Conservation (phyloP, 2,113 vertebrate genomes). For the Phrynosoma blainvillii region DNA sequence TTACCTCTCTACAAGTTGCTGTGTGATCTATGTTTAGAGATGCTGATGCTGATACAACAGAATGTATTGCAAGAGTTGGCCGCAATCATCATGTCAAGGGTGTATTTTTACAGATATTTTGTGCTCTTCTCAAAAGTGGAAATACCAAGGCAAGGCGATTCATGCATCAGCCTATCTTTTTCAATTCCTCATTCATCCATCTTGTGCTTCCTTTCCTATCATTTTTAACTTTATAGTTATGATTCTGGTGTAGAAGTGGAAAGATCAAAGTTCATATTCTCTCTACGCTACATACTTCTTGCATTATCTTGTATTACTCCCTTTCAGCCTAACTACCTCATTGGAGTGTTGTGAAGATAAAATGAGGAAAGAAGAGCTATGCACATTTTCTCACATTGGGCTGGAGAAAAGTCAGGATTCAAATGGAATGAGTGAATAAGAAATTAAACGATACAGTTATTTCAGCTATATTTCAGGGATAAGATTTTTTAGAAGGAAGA, state of each 20-base stretch:
- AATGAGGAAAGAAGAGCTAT: not conserved
- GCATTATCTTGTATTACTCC: no score
- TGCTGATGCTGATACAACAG: constrained; percentile 18
- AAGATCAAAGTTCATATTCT: not conserved
- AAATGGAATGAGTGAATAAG: not conserved
- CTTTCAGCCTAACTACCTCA: not conserved
- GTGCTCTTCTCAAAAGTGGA: not conserved
- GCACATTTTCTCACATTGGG: not conserved
- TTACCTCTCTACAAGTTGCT: constrained; percentile 35
- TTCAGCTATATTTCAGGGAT: not conserved
- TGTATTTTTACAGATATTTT: not conserved
- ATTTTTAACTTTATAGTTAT: not conserved
- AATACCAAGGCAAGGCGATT: not conserved
- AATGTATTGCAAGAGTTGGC: not conserved
- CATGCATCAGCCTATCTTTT: not conserved
- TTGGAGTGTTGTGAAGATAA: not conserved
- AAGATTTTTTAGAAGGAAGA: not conserved
- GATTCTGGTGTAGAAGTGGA: not conserved
- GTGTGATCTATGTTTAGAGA: not conserved
- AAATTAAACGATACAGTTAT: not conserved
- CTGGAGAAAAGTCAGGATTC: not conserved
- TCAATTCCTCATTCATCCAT: not conserved
- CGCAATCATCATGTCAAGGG: constrained; percentile 14
- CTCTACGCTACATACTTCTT: no score
- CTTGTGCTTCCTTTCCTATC: not conserved